phyloP scores from a whole-genome alignment of 2,113 vertebrate species.

The Triplophysa tibetana region DNA sequence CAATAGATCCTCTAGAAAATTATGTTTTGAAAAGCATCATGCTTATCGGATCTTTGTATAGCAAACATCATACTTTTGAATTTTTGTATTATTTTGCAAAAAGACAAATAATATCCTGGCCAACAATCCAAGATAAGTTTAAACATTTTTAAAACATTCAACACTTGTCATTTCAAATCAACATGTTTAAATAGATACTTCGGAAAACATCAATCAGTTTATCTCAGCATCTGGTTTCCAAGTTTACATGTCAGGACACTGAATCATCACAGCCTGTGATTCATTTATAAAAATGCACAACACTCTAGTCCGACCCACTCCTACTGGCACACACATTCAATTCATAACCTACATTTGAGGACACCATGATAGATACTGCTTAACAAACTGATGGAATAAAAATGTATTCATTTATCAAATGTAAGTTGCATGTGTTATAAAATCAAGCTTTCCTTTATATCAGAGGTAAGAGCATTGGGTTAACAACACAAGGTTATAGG shows the following conservation, averaged over 20 bases:
- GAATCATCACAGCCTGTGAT: conserved; percentile 16
- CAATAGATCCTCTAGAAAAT: too few relatives aligned
- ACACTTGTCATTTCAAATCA: neutral
- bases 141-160: neutral
- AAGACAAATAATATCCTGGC: too few relatives aligned
- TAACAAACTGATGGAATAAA: neutral
- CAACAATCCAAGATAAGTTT: neutral
- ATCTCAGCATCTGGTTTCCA: conserved; percentile 5
- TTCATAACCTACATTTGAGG: neutral
- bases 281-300: neutral
- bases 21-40: too few relatives aligned
- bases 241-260: conserved; percentile 13
- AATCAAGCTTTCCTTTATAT: neutral
- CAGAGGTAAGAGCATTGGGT: too few relatives aligned
- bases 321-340: neutral
- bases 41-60: too few relatives aligned
- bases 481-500: too few relatives aligned
- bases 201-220: neutral
- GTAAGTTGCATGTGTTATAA: conserved; percentile 15
- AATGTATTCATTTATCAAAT: neutral
- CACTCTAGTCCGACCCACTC: neutral
- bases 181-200: neutral
- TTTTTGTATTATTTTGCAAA: too few relatives aligned
- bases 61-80: too few relatives aligned
- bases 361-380: neutral